Conservation (phyloP, 2,888 invertebrate genomes). For the Nephrocerus scutellatus region DNA sequence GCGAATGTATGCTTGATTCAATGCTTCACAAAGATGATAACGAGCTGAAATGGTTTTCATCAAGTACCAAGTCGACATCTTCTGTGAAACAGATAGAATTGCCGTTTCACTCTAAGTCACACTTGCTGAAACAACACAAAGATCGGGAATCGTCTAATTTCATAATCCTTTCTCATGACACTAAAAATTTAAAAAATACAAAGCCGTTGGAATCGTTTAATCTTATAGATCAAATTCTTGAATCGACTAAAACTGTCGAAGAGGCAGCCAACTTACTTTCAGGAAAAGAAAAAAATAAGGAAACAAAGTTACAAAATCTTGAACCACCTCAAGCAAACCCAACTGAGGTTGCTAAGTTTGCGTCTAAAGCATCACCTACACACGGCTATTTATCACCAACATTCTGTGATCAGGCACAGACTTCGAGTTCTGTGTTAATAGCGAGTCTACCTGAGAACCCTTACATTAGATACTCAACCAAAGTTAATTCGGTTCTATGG, state of each 20-base stretch:
- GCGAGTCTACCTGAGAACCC: slow-evolving; percentile 50
- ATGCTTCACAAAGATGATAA: too few species aligned
- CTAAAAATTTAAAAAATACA: slow-evolving; percentile 25
- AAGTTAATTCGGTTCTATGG: slow-evolving; percentile 32
- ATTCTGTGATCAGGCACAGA: slow-evolving; percentile 70
- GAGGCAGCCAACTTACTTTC: slow-evolving; percentile 40
- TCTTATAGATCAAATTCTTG: slow-evolving; percentile 45
- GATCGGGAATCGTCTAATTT: slow-evolving; percentile 22
- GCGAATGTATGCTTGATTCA: too few species aligned
- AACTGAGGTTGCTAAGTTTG: slow-evolving; percentile 7
- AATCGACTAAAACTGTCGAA: slow-evolving; percentile 44
- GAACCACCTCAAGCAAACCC: slow-evolving; percentile 12
- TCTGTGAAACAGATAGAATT: too few species aligned
- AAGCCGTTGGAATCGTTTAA: slow-evolving; percentile 31
- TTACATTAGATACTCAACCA: slow-evolving; percentile 34
- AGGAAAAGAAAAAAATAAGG: slow-evolving; percentile 20
- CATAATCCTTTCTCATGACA: slow-evolving; percentile 17
- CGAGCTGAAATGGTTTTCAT: too few species aligned
- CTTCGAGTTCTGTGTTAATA: slow-evolving; percentile 67
- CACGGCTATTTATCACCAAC: too few species aligned
- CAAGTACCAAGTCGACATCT: too few species aligned
- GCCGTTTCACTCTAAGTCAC: too few species aligned
- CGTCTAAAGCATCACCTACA: too few species aligned
- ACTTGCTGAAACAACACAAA: too few species aligned
- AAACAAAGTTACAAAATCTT: slow-evolving; percentile 8